Evolutionary conservation across 2,797 vertebrate genomes (phyloP).

Genomic region (Champsocephalus gunnari): DNA sequence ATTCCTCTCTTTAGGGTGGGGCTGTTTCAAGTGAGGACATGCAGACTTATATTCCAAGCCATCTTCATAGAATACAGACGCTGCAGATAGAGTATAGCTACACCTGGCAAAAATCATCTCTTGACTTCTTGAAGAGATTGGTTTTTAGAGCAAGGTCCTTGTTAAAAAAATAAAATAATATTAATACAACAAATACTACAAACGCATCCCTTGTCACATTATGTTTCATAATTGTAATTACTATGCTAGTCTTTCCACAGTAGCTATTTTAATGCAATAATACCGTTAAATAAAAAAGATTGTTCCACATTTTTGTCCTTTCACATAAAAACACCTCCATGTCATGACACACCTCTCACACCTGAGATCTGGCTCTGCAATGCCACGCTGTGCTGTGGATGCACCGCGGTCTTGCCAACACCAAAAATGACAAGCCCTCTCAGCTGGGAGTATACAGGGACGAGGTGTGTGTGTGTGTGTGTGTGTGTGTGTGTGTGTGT

Average conservation of each 20-base stretch:
- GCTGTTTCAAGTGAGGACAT: background rate
- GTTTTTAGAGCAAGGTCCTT: too few species aligned
- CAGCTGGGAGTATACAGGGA: slow-evolving; percentile 50
- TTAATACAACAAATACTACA: too few species aligned
- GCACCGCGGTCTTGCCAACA: slow-evolving; percentile 49
- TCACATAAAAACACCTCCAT: slow-evolving; percentile 29
- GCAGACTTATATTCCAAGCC: too few species aligned
- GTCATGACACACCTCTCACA: slow-evolving; percentile 25
- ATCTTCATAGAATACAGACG: too few species aligned
- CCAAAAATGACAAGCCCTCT: slow-evolving; percentile 68
- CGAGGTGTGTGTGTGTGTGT: background rate
- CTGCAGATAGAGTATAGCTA: too few species aligned
- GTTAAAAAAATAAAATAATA: too few species aligned
- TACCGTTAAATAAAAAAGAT: background rate
- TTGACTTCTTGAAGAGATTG: too few species aligned
- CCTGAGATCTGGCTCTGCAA: slow-evolving; percentile 18
- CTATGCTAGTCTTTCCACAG: too few species aligned
- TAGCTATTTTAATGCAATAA: too few species aligned
- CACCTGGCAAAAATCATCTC: too few species aligned
- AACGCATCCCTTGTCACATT: too few species aligned
- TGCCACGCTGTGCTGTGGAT: slow-evolving; percentile 46
- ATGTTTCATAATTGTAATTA: too few species aligned
- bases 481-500: background rate
- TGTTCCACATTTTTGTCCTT: background rate
- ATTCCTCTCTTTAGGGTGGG: background rate